Base-by-base conservation (phyloP, 2,113 vertebrate genomes). In the Falco punctatus region DNA sequence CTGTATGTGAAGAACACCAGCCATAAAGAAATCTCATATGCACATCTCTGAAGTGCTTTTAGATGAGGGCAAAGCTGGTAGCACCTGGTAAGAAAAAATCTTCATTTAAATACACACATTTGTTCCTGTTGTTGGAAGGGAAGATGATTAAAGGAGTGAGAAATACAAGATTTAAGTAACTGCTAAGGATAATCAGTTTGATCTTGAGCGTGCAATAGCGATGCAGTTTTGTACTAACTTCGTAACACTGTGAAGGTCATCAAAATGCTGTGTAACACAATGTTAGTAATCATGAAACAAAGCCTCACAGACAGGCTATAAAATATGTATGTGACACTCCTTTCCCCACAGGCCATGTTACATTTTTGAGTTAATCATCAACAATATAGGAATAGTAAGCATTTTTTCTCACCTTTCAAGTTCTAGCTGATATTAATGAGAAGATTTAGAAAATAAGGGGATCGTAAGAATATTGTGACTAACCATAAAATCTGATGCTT, bases 31-130 rank as follows among this genome's bases (percentile, higher is more conserved):
- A 72, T 88, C 28, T 94, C 58, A 81, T 81, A 30, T 23, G 95
- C 82, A 83, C 59, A 81, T 71, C 82, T 90, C 90, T 90, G 71
- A 95, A 83, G 48, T 93, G 72, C 79, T 86, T 94, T 95, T 94
- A 92, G 86, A 96, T 94, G 90, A 90, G 28, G 55, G 72, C 33
- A 90, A 86, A 96, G 65, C 79, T 86, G 48, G 11, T 88, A 96
- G 71, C 84, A 59, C 51, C 84, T 61, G 86, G 86, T 93, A 97
- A 94, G 95, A 84, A 93, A 88, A 88, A 88, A 55, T 30, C 55
- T 96, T 94, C 4, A 69, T 90, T 95, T 73, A 80, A 93, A 92
- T 82, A 71, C 46, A 57, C 44, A 61, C 24, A 27, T 30, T 79
- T 69, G 19, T 15, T 74, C 80, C 91, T 94, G 18, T 78, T 84